These are phyloP conservation scores for Ctenosaura bakeri DNA, from an alignment of 2,797 vertebrate genomes.

Conservation along the genomic window DNA sequence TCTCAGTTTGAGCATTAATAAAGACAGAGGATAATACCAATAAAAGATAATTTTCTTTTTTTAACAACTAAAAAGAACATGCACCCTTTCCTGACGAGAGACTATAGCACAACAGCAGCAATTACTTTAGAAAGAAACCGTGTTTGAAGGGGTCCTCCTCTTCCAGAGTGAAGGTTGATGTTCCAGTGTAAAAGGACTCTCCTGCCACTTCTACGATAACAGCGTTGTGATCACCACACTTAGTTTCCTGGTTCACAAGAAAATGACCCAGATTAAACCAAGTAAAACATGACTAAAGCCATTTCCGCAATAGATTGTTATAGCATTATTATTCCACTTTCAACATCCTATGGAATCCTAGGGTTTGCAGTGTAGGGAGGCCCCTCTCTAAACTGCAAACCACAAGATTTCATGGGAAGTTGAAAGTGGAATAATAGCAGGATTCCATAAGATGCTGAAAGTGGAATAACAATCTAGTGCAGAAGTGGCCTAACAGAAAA, in stretches of 20 bases:
- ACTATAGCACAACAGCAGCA: rapidly evolving
- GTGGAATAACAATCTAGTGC: too few relatives aligned
- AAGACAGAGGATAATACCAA: neutral
- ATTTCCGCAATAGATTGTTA: too few relatives aligned
- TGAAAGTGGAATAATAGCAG: too few relatives aligned
- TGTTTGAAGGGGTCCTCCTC: constrained; percentile 84
- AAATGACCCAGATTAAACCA: neutral
- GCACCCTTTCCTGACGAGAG: neutral
- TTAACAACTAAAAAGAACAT: neutral
- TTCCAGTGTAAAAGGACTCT: constrained; percentile 91
- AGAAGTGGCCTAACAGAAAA: too few relatives aligned
- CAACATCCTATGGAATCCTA: too few relatives aligned
- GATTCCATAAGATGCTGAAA: too few relatives aligned
- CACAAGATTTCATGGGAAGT: too few relatives aligned
- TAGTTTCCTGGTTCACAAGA: constrained; percentile 83
- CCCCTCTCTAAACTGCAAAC: too few relatives aligned
- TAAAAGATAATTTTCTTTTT: neutral
- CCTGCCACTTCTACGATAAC: constrained; percentile 94
- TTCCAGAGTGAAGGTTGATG: constrained; percentile 89
- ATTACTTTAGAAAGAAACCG: constrained; percentile 91
- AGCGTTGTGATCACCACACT: constrained; percentile 87
- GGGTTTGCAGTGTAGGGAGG: too few relatives aligned
- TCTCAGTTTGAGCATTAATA: neutral
- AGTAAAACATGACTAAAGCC: neutral
- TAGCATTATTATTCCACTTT: too few relatives aligned